A percentile compares a stretch with the other conserved stretches of the same genome.
Evolutionary conservation across 2,888 invertebrate genomes (phyloP).

Genomic region (Diogma glabrata): DNA sequence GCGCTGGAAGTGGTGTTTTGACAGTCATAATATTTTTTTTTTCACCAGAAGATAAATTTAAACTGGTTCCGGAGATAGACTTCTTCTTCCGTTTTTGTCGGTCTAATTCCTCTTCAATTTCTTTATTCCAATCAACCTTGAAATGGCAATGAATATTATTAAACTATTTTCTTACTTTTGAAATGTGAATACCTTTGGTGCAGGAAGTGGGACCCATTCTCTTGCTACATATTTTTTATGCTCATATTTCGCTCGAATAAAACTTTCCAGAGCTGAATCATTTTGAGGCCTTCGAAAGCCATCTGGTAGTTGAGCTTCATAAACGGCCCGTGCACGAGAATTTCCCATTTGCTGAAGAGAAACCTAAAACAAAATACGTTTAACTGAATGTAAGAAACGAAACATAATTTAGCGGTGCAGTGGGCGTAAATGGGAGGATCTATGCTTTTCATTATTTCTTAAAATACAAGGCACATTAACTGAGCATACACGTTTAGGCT

Average conservation of each 20-base stretch:
- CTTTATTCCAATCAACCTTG: constrained; percentile 68
- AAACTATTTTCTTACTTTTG: neutral
- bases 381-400: too few species aligned
- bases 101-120: constrained; percentile 77
- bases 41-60: constrained; percentile 22
- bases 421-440: too few species aligned
- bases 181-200: constrained; percentile 46
- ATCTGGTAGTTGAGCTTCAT: constrained; percentile 94
- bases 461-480: too few species aligned
- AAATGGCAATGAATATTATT: neutral
- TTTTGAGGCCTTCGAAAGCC: constrained; percentile 91
- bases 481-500: too few species aligned
- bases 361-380: constrained; percentile 35
- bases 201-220: constrained; percentile 85
- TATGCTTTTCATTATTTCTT: too few species aligned
- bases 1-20: constrained; percentile 28
- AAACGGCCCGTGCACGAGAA: constrained; percentile 89
- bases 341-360: constrained; percentile 97
- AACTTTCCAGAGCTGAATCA: constrained; percentile 86
- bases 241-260: constrained; percentile 97
- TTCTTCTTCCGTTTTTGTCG: constrained; percentile 75
- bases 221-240: constrained; percentile 97
- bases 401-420: too few species aligned
- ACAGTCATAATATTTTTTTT: constrained; percentile 19
- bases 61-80: constrained; percentile 38